These are phyloP conservation scores for Synanthedon vespiformis DNA, from an alignment of 2,888 invertebrate species.

Conservation along the genomic window DNA sequence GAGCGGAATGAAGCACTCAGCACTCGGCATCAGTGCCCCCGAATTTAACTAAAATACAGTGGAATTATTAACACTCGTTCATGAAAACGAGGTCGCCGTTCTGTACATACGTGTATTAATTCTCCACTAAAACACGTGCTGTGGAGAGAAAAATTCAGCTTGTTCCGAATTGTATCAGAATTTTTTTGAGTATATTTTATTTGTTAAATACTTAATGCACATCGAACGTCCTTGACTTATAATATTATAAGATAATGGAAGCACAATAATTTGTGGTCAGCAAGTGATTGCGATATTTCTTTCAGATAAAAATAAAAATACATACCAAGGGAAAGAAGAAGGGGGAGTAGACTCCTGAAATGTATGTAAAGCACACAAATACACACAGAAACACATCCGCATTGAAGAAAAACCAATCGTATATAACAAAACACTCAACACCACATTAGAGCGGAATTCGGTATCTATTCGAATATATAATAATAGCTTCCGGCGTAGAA, in stretches of 20 bases:
- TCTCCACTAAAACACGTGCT: conserved; percentile 9
- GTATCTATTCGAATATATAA: conserved; percentile 12
- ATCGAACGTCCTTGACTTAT: no score
- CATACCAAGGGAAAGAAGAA: no score
- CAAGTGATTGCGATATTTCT: no score
- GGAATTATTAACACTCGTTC: conserved; percentile 18
- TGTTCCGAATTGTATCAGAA: not conserved
- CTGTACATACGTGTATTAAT: conserved; percentile 13
- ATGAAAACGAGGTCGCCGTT: conserved; percentile 17
- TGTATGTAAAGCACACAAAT: not conserved
- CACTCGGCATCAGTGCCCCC: conserved; percentile 7
- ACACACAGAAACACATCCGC: conserved; percentile 1
- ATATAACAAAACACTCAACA: conserved; percentile 18
- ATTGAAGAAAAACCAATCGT: not conserved
- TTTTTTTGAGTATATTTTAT: no score
- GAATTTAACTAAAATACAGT: conserved; percentile 15
- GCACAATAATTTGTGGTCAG: no score
- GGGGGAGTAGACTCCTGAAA: not conserved
- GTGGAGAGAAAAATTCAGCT: conserved; percentile 2
- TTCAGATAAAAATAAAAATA: no score
- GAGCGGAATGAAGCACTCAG: conserved; percentile 5
- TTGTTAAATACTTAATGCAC: no score
- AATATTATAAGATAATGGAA: no score
- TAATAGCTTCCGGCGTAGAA: conserved; percentile 20
- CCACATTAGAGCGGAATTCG: conserved; percentile 21